These are phyloP conservation scores for Morone saxatilis DNA, from an alignment of 2,113 vertebrate species.

Conservation along the genomic window DNA sequence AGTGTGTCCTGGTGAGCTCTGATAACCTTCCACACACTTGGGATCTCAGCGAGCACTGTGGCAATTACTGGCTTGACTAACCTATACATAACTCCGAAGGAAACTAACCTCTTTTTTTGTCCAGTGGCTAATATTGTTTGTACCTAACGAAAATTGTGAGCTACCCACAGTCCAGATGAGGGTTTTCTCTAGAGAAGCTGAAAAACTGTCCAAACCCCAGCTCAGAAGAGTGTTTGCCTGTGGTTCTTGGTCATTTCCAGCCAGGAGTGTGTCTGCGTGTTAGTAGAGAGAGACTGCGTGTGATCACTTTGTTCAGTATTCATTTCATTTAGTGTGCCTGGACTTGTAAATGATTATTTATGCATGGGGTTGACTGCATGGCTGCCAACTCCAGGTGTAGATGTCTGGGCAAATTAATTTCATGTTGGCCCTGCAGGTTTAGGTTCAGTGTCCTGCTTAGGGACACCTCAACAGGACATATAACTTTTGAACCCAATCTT, in stretches of 20 bases:
- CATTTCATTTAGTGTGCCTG: conserved; percentile 15
- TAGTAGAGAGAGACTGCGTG: neutral
- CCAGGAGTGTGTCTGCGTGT: conserved; percentile 10
- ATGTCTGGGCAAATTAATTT: conserved; percentile 18
- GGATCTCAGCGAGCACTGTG: neutral
- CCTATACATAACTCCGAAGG: neutral
- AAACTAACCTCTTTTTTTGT: neutral
- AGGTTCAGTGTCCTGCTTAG: conserved; percentile 3
- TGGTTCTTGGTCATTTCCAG: neutral
- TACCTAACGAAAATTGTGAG: too few species aligned
- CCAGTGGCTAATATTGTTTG: neutral
- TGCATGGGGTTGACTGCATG: neutral
- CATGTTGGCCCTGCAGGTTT: neutral
- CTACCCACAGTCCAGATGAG: neutral
- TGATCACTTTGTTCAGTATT: conserved; percentile 11
- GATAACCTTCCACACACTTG: neutral
- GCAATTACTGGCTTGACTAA: too few species aligned
- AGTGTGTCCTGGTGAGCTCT: too few species aligned
- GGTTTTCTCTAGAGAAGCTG: neutral
- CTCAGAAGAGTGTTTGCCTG: neutral
- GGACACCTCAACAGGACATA: neutral
- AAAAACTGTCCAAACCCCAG: neutral
- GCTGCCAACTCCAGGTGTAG: conserved; percentile 31
- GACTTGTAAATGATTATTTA: conserved; percentile 36
- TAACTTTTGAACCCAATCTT: conserved; percentile 2